Base-by-base conservation (phyloP, 2,888 invertebrate species). In the Sarcophaga subvicina region DNA sequence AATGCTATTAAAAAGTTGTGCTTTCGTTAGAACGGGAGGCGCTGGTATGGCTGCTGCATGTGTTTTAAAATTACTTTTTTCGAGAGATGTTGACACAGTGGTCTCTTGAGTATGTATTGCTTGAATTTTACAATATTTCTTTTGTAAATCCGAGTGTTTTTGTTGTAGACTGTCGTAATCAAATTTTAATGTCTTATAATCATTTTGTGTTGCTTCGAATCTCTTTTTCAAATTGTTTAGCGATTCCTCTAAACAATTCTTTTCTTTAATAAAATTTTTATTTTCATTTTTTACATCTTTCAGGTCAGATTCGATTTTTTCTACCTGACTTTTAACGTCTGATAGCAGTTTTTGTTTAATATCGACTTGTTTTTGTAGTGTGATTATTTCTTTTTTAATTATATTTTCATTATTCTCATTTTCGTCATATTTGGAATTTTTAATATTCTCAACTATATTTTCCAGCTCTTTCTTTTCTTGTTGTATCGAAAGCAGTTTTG, bases 1-100 rank as follows among this genome's bases (percentile, higher is more conserved):
- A n/a, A 93, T 91, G 2, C 91, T 91, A 84, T 91, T 92, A 71
- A 93, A 93, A 1, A 93, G 85, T 83, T 93, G 93, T 0, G 90
- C 81, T 76, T 93, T 93, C 8, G 90, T 89, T 25, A 91, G 22
- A 12, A 88, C 17, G 1, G 78, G 1, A 0, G 22, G 27, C 14
- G 69, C 25, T 27, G 64, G n/a, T 10, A 59, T 14, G 11, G 45
- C 45, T 2, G 59, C 12, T 10, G 76, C 4, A 6, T 54, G 20
- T 12, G 69, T 1, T 17, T 5, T 27, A 10, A n/a, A 27, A 14
- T 5, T 63, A 8, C 0, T 66, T 4, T 78, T 22, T 63, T 87
- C 83, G n/a, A 72, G 71, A 6, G 89, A 88, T 0, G 89, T 88
- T 4, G 88, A 86, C 8, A 90, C 87, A 17, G 88, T 88, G 22